These are phyloP conservation scores for Poeciliopsis turneri DNA, from an alignment of 2,797 vertebrate species.

Conservation along the genomic window DNA sequence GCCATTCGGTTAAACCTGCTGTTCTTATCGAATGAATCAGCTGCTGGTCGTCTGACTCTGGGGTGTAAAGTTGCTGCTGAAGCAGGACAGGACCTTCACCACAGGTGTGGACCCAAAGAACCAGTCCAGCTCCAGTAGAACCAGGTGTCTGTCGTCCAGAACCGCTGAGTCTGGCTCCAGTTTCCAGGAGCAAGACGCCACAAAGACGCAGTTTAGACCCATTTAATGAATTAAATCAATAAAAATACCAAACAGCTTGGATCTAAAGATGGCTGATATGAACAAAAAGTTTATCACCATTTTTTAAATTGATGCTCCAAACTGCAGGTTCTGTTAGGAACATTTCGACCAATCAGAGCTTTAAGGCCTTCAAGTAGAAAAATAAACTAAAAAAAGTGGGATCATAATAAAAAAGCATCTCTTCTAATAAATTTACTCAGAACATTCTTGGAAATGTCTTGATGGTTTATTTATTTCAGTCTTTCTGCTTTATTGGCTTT, in stretches of 20 bases:
- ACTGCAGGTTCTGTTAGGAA: neutral
- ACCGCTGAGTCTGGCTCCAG: neutral
- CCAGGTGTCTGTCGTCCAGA: neutral
- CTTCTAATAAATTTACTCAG: neutral
- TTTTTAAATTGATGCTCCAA: neutral
- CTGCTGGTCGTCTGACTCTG: slow-evolving; percentile 56
- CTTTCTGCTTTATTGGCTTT: neutral
- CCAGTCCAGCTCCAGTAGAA: neutral
- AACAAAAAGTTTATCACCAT: neutral
- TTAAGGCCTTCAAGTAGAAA: neutral
- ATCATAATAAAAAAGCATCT: neutral
- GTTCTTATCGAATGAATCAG: slow-evolving; percentile 69
- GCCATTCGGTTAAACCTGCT: slow-evolving; percentile 9
- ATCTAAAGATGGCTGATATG: neutral
- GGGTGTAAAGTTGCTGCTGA: slow-evolving; percentile 53
- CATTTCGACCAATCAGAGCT: neutral
- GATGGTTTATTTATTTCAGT: neutral
- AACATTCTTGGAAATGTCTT: neutral
- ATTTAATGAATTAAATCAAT: neutral
- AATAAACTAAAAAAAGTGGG: neutral
- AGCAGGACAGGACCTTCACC: slow-evolving; percentile 59
- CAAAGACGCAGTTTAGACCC: neutral
- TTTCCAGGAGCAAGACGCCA: neutral
- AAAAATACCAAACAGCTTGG: neutral
- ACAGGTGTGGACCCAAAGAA: slow-evolving; percentile 50